phyloP scores from a whole-genome alignment of 2,797 vertebrate genomes.

The Uromys caudimaculatus region DNA sequence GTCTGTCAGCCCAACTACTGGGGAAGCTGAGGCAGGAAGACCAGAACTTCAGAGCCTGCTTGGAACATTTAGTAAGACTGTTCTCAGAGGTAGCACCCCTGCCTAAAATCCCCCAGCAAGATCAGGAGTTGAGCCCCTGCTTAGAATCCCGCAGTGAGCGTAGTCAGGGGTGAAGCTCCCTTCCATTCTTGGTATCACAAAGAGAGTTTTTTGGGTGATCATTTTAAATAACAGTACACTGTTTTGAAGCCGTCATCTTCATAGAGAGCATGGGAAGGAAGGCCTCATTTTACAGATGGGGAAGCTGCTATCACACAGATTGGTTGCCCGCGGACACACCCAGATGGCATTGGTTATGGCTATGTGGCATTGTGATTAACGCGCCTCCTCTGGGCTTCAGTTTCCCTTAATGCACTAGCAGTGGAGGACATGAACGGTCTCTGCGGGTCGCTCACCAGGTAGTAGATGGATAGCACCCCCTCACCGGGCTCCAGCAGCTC shows the following conservation, averaged over 20 bases:
- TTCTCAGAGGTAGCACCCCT: not conserved
- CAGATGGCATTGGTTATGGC: not conserved
- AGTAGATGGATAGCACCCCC: slow-evolving; percentile 95
- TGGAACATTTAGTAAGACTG: not conserved
- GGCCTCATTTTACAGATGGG: not conserved
- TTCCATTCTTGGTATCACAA: not conserved
- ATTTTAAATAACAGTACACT: not conserved
- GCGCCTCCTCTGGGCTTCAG: not conserved
- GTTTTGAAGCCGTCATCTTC: not conserved
- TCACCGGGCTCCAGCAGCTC: slow-evolving; percentile 95
- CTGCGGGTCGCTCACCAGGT: slow-evolving; percentile 88
- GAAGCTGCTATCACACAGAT: not conserved
- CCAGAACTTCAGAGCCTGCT: not conserved
- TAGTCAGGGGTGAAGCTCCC: not conserved
- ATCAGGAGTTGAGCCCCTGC: not conserved
- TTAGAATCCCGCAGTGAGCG: too few species aligned
- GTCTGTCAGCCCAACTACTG: not conserved
- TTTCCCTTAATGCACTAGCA: not conserved
- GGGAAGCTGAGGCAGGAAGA: not conserved
- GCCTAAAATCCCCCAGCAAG: not conserved
- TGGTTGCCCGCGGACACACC: not conserved
- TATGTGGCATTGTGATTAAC: not conserved
- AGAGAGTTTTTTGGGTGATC: not conserved
- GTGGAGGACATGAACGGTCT: not conserved
- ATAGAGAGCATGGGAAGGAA: not conserved